Percentiles rank a stretch among this genome's conserved stretches.
These are phyloP conservation scores for Drosophila azteca DNA, from an alignment of 1,140 invertebrate genomes.

Conservation along the genomic window DNA sequence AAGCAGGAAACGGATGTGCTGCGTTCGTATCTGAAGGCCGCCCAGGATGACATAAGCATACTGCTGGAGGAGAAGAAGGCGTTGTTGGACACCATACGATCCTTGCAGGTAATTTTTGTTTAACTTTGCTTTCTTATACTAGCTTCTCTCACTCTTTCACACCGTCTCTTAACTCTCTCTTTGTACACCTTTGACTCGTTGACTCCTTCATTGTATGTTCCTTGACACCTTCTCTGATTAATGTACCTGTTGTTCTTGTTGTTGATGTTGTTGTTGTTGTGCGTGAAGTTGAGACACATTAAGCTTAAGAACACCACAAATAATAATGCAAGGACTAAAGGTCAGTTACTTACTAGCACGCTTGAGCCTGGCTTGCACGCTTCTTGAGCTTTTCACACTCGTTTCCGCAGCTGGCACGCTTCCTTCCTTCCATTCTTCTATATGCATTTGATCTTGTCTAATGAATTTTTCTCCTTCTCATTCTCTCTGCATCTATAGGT, in stretches of 20 bases:
- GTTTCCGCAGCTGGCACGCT: not conserved
- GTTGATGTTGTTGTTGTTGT: conserved; percentile 67
- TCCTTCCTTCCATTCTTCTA: not conserved
- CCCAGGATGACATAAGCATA: conserved; percentile 89
- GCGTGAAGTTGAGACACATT: conserved; percentile 71
- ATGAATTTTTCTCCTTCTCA: not conserved
- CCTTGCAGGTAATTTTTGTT: conserved; percentile 85
- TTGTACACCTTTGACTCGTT: conserved; percentile 22
- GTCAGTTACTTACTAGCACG: conserved; percentile 69
- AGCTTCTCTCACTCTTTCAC: conserved; percentile 22
- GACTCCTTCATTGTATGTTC: conserved; percentile 57
- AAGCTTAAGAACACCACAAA: conserved; percentile 73
- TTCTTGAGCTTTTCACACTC: conserved; percentile 15
- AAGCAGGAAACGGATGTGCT: conserved; percentile 87
- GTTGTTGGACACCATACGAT: conserved; percentile 88
- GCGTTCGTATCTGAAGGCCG: conserved; percentile 86
- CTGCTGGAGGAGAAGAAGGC: conserved; percentile 89
- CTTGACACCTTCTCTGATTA: conserved; percentile 36
- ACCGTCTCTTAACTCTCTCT: conserved; percentile 52
- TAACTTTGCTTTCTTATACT: not conserved
- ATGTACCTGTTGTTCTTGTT: conserved; percentile 39
- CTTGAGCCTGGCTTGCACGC: conserved; percentile 45
- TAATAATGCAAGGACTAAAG: conserved; percentile 77
- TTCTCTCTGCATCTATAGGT: conserved; percentile 46
- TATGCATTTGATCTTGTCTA: not conserved